Base-by-base conservation (phyloP, 2,888 invertebrate species). In the Drosophila cognata region DNA sequence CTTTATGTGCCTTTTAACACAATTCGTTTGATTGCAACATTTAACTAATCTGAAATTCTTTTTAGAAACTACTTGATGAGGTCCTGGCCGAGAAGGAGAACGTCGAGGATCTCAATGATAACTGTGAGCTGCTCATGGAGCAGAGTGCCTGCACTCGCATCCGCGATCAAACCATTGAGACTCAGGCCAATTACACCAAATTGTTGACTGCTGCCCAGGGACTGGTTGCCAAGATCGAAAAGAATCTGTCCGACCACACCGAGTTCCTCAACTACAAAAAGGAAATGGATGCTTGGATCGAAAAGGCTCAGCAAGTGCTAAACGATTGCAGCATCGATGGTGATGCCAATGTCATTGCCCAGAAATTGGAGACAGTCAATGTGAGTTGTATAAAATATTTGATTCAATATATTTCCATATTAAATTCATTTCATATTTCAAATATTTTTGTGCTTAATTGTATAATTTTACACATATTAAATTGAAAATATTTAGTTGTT, bases 211-310 rank as follows among this genome's bases (percentile, higher is more conserved):
- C 95, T 75, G 96, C 96, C 35, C 98, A 98, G 94, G 96, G 95
- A 68, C 94, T 97, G 48, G 96, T 98, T 28, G 96, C 97, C 2
- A 96, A 96, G 91, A 96, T 98, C 16, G 98, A 98, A 91, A 97
- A 98, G 94, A 97, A 97, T 92, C 94, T 98, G 0, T 96, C 97
- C 0, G 98, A 98, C 92, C 98, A 98, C 90, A 97, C 97, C 0
- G 98, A 98, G 91, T 98, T 98, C 92, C 94, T 97, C 10, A 97
- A 97, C 86, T 97, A 97, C 25, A 97, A 97, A 90, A 95, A 96
- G 71, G 96, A 97, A 84, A 94, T 98, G 82, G 96, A 97, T 78
- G 95, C 95, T 70, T 99, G 98, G 98, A 94, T 98, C 33, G 95
- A 95, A 66, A 95, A 95, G 43, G 97, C 97, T 35, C 96, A 96